Percentiles rank a stretch among this genome's conserved stretches.
phyloP scores from a whole-genome alignment of 2,888 invertebrate genomes.

The Synergus gifuensis region DNA sequence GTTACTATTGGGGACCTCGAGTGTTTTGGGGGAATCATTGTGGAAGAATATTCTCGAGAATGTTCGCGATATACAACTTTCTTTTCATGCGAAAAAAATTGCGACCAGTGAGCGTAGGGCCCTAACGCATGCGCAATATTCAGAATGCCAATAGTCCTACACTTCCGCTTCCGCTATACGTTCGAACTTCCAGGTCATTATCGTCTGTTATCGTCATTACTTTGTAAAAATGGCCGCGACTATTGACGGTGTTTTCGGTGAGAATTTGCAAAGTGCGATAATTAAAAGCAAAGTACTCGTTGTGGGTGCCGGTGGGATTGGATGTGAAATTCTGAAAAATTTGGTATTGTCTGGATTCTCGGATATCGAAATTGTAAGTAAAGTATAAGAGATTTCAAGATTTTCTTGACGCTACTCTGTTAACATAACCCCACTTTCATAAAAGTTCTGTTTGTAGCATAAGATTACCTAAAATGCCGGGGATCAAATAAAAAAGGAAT shows the following conservation, averaged over 20 bases:
- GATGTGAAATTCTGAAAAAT: slow-evolving; percentile 98
- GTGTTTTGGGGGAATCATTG: too few relatives aligned
- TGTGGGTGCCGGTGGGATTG: slow-evolving; percentile 99
- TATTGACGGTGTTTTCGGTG: slow-evolving; percentile 84
- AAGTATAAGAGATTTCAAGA: slow-evolving; percentile 29
- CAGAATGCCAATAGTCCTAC: too few relatives aligned
- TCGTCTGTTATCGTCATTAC: neutral
- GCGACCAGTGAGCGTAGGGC: too few relatives aligned
- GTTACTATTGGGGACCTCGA: too few relatives aligned
- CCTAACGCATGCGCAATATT: too few relatives aligned
- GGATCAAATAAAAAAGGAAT: neutral
- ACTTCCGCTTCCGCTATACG: too few relatives aligned
- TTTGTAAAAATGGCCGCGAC: slow-evolving; percentile 82
- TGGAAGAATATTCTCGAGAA: too few relatives aligned
- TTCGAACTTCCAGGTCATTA: neutral
- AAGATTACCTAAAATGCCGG: neutral
- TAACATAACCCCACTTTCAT: slow-evolving; percentile 51
- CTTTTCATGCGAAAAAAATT: too few relatives aligned
- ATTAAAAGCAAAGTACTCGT: slow-evolving; percentile 88
- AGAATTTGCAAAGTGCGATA: slow-evolving; percentile 83
- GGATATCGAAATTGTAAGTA: slow-evolving; percentile 94
- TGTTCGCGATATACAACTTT: too few relatives aligned
- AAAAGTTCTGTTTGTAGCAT: slow-evolving; percentile 44
- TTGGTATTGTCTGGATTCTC: slow-evolving; percentile 96
- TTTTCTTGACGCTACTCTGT: slow-evolving; percentile 43